phyloP scores from a whole-genome alignment of 2,797 vertebrate species.

The Lagorchestes hirsutus region DNA sequence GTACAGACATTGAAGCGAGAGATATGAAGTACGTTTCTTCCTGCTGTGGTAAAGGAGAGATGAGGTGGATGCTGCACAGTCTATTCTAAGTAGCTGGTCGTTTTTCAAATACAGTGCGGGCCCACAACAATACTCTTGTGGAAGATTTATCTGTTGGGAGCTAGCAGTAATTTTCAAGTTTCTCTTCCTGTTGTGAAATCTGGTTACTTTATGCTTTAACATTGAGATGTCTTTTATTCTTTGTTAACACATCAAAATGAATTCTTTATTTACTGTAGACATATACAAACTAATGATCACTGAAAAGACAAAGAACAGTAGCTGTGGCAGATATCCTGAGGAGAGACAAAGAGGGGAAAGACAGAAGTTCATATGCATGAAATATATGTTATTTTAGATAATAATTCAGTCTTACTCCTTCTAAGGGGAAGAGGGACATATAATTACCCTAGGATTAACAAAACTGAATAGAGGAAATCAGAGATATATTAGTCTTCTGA shows the following conservation, averaged over 20 bases:
- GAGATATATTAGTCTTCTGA: constrained; percentile 8
- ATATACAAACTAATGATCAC: constrained; percentile 61
- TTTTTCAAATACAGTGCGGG: constrained; percentile 66
- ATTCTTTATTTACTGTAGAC: constrained; percentile 52
- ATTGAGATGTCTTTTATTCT: constrained; percentile 43
- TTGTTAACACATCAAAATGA: constrained; percentile 59
- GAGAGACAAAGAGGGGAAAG: constrained; percentile 42
- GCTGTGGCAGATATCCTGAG: constrained; percentile 41
- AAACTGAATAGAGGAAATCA: constrained; percentile 51
- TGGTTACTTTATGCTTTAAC: constrained; percentile 31
- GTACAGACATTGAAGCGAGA: constrained; percentile 66
- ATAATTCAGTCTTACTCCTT: constrained; percentile 51
- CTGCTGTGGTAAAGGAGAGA: constrained; percentile 28
- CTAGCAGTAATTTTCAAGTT: constrained; percentile 71
- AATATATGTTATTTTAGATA: constrained; percentile 48
- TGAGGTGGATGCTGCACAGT: constrained; percentile 60
- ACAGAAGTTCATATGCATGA: constrained; percentile 37
- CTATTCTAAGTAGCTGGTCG: constrained; percentile 59
- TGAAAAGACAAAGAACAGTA: constrained; percentile 45
- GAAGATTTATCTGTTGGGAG: constrained; percentile 67
- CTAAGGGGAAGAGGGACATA: constrained; percentile 34
- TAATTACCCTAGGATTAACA: constrained; percentile 42
- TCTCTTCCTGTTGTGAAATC: constrained; percentile 64
- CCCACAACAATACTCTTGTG: constrained; percentile 55
- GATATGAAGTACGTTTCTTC: constrained; percentile 62